These are phyloP conservation scores for Fratercula arctica DNA, from an alignment of 2,797 vertebrate species.

Conservation along the genomic window DNA sequence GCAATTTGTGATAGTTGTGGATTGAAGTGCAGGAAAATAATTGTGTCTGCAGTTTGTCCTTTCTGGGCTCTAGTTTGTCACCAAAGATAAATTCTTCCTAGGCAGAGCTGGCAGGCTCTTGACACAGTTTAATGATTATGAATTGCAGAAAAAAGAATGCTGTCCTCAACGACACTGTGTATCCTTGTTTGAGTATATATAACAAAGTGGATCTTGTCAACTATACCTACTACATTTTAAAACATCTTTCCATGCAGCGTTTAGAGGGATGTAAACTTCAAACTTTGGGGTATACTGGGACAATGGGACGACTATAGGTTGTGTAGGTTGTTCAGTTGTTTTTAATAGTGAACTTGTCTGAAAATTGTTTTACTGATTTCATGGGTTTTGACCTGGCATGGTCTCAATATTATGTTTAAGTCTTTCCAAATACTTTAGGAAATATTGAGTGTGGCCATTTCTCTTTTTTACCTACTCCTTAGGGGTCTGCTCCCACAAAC, in stretches of 20 bases:
- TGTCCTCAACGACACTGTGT: not conserved
- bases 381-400: not conserved
- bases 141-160: not conserved
- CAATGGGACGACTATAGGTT: not conserved
- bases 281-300: not conserved
- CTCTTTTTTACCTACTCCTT: not conserved
- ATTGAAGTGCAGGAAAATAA: not conserved
- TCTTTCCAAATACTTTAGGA: not conserved
- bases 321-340: not conserved
- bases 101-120: not conserved
- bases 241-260: not conserved
- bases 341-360: not conserved
- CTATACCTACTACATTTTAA: not conserved
- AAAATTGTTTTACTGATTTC: not conserved
- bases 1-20: not conserved
- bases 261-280: not conserved
- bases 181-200: not conserved
- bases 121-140: not conserved
- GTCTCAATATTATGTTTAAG: not conserved
- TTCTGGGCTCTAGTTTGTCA: not conserved
- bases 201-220: not conserved
- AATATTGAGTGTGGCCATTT: not conserved
- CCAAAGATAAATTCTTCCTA: not conserved
- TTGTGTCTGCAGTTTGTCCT: not conserved
- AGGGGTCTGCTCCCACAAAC: not conserved